Base-by-base conservation (phyloP, 2,888 invertebrate species). In the Lasioglossum lativentre region DNA sequence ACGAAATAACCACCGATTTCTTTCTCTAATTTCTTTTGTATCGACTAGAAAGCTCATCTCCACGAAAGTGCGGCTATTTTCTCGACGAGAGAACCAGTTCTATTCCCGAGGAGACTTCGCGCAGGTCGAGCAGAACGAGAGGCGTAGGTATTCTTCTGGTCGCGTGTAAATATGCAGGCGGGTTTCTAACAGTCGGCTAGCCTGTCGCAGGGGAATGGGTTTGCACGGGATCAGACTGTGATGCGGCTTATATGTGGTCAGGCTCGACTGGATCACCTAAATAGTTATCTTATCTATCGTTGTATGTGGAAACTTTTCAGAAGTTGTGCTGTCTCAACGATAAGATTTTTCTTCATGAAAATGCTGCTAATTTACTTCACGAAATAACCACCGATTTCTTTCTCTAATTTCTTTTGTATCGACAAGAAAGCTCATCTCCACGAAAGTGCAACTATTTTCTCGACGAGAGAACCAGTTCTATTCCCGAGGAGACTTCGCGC, bases 201-300 rank as follows among this genome's bases (percentile, higher is more conserved):
- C 78, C 40, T 80, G 80, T 71, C 86, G 77, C 81, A 83, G 87
- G 75, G 82, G 85, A 87, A 82, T 59, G 78, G 80, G 74, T 86
- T 77, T 80, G 83, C 86, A 75, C 59, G 80, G 79, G 88, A 89
- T 89, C 90, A 83, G 90, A 85, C 88, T 88, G 92, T 93, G 89
- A 92, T 90, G 91, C 93, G 86, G 89, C 85, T 85, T 89, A 90
- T 87, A 94, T 94, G 90, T 93, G n/a, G n/a, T n/a, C n/a, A n/a
- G 8, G 2, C 23, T 52, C 52, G 52, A 0, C 3, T 10, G 19
- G 19, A 23, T 47, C 47, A 23, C 19, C 23, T 2, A 10, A 52
- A 52, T 23, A 10, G 8, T 6, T 23, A 2, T 52, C 8, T 23
- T 23, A 52, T 23, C 19, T 52, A 52, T 52, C 52, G 23, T 23